Evolutionary conservation across 2,797 vertebrate genomes (phyloP).

Genomic region (Chelon auratus): DNA sequence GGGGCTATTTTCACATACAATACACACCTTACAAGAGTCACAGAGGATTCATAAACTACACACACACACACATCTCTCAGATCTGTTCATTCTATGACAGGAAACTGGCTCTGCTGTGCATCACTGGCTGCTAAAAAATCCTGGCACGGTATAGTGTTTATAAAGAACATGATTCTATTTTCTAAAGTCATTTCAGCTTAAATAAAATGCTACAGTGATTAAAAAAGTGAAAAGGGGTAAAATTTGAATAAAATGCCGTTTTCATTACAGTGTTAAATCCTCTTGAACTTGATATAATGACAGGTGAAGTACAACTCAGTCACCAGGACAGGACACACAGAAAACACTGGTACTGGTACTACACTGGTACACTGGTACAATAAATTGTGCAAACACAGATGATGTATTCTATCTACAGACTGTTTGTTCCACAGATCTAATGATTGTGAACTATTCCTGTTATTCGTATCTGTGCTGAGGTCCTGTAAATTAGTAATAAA

Average conservation of each 20-base stretch:
- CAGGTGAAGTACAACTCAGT: not conserved
- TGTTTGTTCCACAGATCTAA: conserved; percentile 64
- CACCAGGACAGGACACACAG: conserved; percentile 3
- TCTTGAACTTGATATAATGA: not conserved
- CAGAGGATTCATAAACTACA: conserved; percentile 47
- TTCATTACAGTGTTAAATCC: no score
- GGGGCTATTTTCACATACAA: conserved; percentile 68
- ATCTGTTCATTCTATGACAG: conserved; percentile 48
- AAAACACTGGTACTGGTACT: conserved; percentile 28
- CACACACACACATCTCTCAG: conserved; percentile 26
- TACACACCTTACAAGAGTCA: conserved; percentile 51
- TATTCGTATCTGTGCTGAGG: conserved; percentile 29
- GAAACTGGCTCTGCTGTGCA: conserved; percentile 29
- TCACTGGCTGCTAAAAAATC: conserved; percentile 29
- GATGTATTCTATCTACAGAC: conserved; percentile 62
- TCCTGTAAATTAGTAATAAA: conserved; percentile 50
- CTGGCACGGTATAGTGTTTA: not conserved
- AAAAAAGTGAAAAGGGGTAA: not conserved
- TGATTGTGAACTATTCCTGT: conserved; percentile 53
- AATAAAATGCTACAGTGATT: not conserved
- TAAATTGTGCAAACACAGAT: conserved; percentile 68
- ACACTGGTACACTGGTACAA: no score
- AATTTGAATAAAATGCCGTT: no score
- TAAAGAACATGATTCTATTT: not conserved
- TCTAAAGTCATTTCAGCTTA: not conserved